Conservation (phyloP, 2,113 vertebrate genomes). For the Empidonax alnorum region DNA sequence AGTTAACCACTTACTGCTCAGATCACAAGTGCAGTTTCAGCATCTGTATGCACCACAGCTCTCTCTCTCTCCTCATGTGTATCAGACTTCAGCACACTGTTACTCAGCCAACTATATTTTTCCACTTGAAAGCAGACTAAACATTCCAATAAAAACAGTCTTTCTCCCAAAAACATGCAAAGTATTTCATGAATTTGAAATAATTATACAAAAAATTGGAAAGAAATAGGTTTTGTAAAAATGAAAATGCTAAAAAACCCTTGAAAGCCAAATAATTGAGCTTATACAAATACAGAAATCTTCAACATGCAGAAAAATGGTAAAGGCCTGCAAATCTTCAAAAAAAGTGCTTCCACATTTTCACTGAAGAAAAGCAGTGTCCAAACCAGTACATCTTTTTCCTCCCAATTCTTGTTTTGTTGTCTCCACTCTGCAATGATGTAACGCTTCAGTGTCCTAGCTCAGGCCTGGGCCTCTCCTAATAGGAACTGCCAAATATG, state of each 20-base stretch:
- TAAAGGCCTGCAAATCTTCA: not conserved
- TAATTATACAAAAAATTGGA: not conserved
- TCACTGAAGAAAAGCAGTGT: not conserved
- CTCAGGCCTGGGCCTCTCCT: not conserved
- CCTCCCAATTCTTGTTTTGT: not conserved
- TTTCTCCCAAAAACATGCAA: not conserved
- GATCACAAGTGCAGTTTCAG: not conserved
- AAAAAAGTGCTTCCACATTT: not conserved
- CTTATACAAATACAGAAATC: not conserved
- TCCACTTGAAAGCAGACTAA: not conserved
- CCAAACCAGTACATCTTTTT: not conserved
- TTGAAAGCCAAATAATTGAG: not conserved
- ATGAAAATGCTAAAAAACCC: not conserved
- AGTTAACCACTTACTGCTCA: conserved; percentile 12
- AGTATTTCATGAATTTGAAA: not conserved
- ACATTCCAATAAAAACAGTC: not conserved
- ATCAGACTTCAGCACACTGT: not conserved
- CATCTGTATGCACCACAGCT: not conserved
- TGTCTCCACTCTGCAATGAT: not conserved
- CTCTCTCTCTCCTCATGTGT: not conserved
- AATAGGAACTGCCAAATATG: conserved; percentile 43
- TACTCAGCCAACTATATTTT: not conserved
- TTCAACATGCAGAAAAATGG: not conserved
- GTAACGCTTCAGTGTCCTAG: conserved; percentile 21
- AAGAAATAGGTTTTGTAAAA: not conserved